A percentile compares a stretch with the other conserved stretches of the same genome.
These are phyloP conservation scores for Danio rerio DNA, from an alignment of 2,113 vertebrate species.

Conservation along the genomic window DNA sequence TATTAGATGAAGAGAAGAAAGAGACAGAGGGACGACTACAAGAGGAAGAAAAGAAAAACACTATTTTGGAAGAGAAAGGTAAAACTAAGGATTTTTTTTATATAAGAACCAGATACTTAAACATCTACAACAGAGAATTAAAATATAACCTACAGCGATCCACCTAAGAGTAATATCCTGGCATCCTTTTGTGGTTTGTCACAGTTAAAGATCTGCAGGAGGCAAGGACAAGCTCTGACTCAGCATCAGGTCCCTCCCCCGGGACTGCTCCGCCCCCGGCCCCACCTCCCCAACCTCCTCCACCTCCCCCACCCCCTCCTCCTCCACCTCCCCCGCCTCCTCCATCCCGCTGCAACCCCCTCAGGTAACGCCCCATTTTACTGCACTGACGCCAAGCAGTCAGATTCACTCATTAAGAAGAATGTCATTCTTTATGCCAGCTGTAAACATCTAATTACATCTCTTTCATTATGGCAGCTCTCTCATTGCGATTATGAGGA, in stretches of 20 bases:
- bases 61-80: conserved; percentile 70
- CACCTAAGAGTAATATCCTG: conserved; percentile 13
- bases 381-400: conserved; percentile 19
- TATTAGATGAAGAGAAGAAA: conserved; percentile 79
- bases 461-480: conserved; percentile 66
- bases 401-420: background rate
- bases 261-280: conserved; percentile 72
- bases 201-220: conserved; percentile 75
- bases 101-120: too few relatives aligned
- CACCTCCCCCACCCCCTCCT: conserved; percentile 74
- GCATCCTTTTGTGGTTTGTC: conserved; percentile 26
- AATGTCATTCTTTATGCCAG: background rate
- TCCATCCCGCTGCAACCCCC: conserved; percentile 80
- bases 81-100: background rate
- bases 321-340: conserved; percentile 76
- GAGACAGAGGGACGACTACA: conserved; percentile 73
- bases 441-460: background rate
- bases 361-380: conserved; percentile 72
- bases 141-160: background rate
- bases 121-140: background rate
- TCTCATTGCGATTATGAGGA: conserved; percentile 82
- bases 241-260: conserved; percentile 58
- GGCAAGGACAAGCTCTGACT: conserved; percentile 56
- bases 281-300: conserved; percentile 73
- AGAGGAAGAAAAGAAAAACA: conserved; percentile 69